Conservation (phyloP, 2,888 invertebrate species). For the Eubasilissa splendida region DNA sequence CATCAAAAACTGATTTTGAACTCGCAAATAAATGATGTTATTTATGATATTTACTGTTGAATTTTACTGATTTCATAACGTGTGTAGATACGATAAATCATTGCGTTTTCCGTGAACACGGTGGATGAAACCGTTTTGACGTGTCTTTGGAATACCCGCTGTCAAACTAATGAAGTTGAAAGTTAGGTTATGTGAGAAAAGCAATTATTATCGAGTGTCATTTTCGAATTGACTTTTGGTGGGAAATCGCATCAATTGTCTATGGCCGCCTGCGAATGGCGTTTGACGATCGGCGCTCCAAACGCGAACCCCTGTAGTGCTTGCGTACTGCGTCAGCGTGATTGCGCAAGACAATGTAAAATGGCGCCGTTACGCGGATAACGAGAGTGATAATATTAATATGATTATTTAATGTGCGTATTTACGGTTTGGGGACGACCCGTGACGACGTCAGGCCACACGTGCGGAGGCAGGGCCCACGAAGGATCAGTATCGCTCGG, state of each 20-base stretch:
- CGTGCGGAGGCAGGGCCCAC: no score
- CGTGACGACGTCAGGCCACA: conserved; percentile 1
- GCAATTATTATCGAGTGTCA: background rate
- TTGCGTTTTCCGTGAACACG: no score
- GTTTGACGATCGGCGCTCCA: conserved; percentile 1
- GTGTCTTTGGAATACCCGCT: no score
- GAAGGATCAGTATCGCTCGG: conserved; percentile 20
- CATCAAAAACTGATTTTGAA: no score
- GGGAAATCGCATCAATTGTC: conserved; percentile 22
- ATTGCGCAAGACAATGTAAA: conserved; percentile 42
- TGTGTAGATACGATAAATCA: no score
- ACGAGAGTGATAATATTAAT: no score
- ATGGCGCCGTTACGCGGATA: conserved; percentile 17
- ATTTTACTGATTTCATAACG: no score
- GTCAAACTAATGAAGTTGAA: background rate
- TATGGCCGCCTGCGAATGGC: background rate
- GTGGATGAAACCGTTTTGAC: no score
- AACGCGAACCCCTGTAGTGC: background rate
- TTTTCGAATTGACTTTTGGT: conserved; percentile 2
- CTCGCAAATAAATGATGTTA: no score
- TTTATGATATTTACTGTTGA: no score
- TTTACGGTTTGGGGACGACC: conserved; percentile 12
- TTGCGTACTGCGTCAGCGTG: conserved; percentile 44
- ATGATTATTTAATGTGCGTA: background rate
- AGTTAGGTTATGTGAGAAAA: background rate